These are phyloP conservation scores for Ptilodon capucinus DNA, from an alignment of 2,888 invertebrate genomes.

Conservation along the genomic window DNA sequence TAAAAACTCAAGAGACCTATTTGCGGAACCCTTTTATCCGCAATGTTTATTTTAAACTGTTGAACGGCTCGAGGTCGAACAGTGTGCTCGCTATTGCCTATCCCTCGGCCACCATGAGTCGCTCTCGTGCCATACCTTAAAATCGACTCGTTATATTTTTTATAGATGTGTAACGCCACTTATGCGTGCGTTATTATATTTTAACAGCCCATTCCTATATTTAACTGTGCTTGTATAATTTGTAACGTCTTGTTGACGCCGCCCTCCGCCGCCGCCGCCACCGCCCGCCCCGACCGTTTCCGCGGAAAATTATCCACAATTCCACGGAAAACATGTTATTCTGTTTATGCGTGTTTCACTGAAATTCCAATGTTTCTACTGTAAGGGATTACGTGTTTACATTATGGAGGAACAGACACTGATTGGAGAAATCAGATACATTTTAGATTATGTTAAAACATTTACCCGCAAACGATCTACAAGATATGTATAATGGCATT, in stretches of 20 bases:
- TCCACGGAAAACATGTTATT: background rate
- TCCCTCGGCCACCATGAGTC: background rate
- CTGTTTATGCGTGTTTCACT: background rate
- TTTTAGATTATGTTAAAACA: too few relatives aligned
- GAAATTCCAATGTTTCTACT: background rate
- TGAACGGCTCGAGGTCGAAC: too few relatives aligned
- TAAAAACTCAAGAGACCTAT: too few relatives aligned
- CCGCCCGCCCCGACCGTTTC: background rate
- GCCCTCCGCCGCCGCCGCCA: background rate
- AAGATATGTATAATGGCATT: too few relatives aligned
- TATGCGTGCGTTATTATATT: background rate
- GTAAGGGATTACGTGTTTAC: background rate
- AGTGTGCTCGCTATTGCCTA: background rate
- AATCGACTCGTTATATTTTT: background rate
- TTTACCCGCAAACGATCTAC: too few relatives aligned
- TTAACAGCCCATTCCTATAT: background rate
- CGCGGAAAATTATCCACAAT: background rate
- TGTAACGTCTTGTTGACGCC: background rate
- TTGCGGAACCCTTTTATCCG: too few relatives aligned
- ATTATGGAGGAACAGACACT: background rate
- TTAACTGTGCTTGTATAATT: background rate
- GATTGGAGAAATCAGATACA: background rate
- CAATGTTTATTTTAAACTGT: too few relatives aligned
- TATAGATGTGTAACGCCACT: background rate
- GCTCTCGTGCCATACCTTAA: background rate